Evolutionary conservation across 2,113 vertebrate genomes (phyloP), one percentile per base, ranked within the genome.

Genomic region (Polyodon spathula): DNA sequence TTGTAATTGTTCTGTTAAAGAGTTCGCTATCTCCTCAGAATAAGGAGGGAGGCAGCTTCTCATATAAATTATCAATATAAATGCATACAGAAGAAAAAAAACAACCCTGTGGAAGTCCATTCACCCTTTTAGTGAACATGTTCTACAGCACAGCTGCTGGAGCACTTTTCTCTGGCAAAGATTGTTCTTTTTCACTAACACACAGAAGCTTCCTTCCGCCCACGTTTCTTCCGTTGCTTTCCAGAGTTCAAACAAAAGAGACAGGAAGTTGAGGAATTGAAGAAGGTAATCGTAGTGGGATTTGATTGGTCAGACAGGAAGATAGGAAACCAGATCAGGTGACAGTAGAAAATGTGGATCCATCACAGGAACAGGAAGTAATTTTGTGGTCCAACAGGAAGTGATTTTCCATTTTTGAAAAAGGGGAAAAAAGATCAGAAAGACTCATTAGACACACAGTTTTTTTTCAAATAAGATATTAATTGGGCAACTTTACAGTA

Each of bases 131-230:
- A 92, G 90, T 68, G 93, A 96, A 88, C 96, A 98, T 66, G 95
- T 98, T 93, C 93, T 96, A 90, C 96, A 98, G 90, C 95, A 98
- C 73, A 98, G 84, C 75, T 98, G 96, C 87, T 97, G 96, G 80
- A 97, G 91, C 77, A 97, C 96, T 84, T 97, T 98, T 81, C 96
- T 88, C 79, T 96, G 93, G 79, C 96, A 98, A 69, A 98, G 91
- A 88, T 97, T 97, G 90, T 98, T 98, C 93, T 97, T 98, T 96
- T 97, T 98, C 83, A 98, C 95, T 72, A 98, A 86, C 88, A 95
- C 92, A 87, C 95, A 98, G 91, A 98, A 98, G 84, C 94, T 93
- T 83, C 95, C 95, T 84, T 98, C 93, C 8, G 94, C 95, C 95
- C 95, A 98, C 80, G 94, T 93, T 81, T 95, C 93, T 94, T 97